phyloP scores from a whole-genome alignment of 2,888 invertebrate genomes.

The Acanthoscelides obtectus region DNA sequence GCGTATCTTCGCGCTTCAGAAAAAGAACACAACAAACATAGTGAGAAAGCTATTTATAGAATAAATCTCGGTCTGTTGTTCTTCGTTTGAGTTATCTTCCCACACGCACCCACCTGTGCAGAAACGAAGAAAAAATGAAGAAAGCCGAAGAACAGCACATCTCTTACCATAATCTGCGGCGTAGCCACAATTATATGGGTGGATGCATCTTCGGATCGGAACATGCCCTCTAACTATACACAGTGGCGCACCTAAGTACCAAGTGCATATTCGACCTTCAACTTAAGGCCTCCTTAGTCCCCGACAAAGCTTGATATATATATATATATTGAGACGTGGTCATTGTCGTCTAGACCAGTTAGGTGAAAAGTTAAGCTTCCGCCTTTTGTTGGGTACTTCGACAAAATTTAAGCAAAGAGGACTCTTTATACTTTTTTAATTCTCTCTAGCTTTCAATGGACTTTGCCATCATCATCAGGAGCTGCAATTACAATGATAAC shows the following conservation, averaged over 20 bases:
- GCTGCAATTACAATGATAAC: no score
- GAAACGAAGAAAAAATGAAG: background rate
- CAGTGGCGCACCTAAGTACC: background rate
- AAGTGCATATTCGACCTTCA: no score
- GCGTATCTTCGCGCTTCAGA: background rate
- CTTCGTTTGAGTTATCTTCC: slow-evolving; percentile 12
- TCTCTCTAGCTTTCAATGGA: no score
- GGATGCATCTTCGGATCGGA: background rate
- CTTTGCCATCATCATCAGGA: no score
- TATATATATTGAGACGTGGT: no score
- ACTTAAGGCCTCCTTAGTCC: no score
- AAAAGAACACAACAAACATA: background rate
- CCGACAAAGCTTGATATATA: no score
- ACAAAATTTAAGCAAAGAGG: no score
- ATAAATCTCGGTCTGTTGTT: slow-evolving; percentile 12
- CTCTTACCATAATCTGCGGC: background rate
- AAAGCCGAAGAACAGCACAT: background rate
- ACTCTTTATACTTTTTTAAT: no score
- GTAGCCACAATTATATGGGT: background rate
- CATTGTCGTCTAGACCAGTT: no score
- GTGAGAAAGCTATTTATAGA: slow-evolving; percentile 18
- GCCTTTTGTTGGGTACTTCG: no score
- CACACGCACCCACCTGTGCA: slow-evolving; percentile 7
- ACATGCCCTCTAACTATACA: background rate
- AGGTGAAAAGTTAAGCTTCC: no score